Percentiles rank a stretch among this genome's conserved stretches.
Conservation (phyloP, 2,797 vertebrate genomes). For the Anniella stebbinsi region DNA sequence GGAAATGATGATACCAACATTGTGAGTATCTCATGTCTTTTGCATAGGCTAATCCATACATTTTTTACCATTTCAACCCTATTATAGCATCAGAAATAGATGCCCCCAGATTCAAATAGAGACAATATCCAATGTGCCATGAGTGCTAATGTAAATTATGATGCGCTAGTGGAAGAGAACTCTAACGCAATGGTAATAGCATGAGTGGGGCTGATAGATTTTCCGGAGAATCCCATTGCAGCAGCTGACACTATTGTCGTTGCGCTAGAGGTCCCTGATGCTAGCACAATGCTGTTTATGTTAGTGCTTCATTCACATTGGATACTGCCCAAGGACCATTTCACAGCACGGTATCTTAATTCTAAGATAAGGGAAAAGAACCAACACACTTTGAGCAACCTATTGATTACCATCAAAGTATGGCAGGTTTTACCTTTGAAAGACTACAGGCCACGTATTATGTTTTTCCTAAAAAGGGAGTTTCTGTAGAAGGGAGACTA, state of each 20-base stretch:
- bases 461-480: background rate
- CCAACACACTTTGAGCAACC: background rate
- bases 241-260: too few relatives aligned
- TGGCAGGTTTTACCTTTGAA: background rate
- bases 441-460: background rate
- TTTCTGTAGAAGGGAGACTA: background rate
- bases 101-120: background rate
- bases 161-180: too few relatives aligned
- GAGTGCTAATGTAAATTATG: too few relatives aligned
- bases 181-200: too few relatives aligned
- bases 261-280: too few relatives aligned
- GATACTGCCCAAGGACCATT: background rate
- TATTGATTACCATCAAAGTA: background rate
- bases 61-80: background rate
- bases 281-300: too few relatives aligned
- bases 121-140: too few relatives aligned
- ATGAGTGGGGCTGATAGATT: too few relatives aligned
- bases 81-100: background rate
- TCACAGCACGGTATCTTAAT: background rate
- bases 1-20: constrained; percentile 78
- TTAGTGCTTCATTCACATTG: too few relatives aligned
- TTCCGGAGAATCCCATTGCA: too few relatives aligned
- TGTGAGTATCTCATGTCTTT: constrained; percentile 75
- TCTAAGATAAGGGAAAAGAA: background rate
- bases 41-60: background rate